Base-by-base conservation (phyloP, 2,113 vertebrate genomes). In the Malaclemys terrapin region DNA sequence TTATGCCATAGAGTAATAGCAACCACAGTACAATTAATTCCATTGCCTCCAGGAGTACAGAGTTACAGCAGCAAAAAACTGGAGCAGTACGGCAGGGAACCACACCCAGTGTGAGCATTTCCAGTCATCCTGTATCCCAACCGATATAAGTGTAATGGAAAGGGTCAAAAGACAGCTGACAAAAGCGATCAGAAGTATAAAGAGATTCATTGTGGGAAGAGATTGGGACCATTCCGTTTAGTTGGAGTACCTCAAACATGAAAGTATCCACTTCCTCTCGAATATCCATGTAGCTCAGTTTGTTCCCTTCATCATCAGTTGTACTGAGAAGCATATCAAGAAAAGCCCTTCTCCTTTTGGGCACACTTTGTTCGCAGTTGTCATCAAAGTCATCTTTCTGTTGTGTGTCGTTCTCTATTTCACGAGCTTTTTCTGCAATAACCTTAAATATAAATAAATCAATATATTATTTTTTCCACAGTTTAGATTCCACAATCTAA, bases 261-360 rank as follows among this genome's bases (percentile, higher is more conserved):
- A 99, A 99, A 5, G 99, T 99, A 98, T 99, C 99, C 47, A 99
- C 99, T 97, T 99, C 99, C 76, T 99, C 99, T 94, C 98, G 99
- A 94, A 99, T 98, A 59, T 99, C 99, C 65, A 87, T 89, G 4
- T 98, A 97, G 91, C 97, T 99, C 94, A 99, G 47, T 75, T 95
- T 98, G n/a, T 98, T 98, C 38, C 99, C 99, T 1, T 99, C 95
- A 6, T 99, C 99, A 92, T 99, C 99, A 27, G 95, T 98, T 80
- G 98, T 97, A 75, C 93, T 98, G 92, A 99, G 94, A 10, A 99
- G 98, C 98, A 99, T 98, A 96, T 99, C 99, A 82, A 99, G 98
- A 87, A 99, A 99, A 25, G 99, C 99, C 59, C n/a, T 97, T 80
- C 98, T 98, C 91, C 98, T 99, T 95, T 65, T 98, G 27, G 47